phyloP scores from a whole-genome alignment of 2,113 vertebrate genomes.

The Myotis lucifugus region DNA sequence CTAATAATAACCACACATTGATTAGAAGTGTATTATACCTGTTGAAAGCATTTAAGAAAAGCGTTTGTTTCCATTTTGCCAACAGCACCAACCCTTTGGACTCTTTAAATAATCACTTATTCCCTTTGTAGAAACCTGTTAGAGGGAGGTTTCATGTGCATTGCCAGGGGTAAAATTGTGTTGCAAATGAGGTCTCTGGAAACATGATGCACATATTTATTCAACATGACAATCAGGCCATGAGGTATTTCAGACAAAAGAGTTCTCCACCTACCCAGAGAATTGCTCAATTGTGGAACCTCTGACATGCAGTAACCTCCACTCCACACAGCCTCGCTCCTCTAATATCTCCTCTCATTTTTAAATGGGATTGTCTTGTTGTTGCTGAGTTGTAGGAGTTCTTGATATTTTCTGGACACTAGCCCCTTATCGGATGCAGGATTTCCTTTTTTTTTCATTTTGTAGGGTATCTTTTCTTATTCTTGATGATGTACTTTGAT shows the following conservation, averaged over 20 bases:
- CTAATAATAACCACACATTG: constrained; percentile 71
- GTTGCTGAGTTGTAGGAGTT: not conserved
- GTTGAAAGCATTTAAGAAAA: constrained; percentile 72
- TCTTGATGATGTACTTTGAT: not conserved
- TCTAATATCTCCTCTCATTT: not conserved
- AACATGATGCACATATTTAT: not conserved
- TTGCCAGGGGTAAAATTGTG: not conserved
- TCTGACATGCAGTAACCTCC: not conserved
- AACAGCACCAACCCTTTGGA: not conserved
- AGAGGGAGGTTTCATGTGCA: not conserved
- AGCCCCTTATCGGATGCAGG: not conserved
- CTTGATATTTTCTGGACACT: not conserved
- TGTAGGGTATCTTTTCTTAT: not conserved
- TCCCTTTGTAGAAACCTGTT: not conserved
- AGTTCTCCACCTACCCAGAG: not conserved
- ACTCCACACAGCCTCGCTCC: too few relatives aligned
- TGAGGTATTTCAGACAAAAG: not conserved
- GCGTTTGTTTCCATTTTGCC: constrained; percentile 51
- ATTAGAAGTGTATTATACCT: constrained; percentile 66
- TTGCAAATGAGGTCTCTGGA: not conserved
- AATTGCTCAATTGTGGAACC: not conserved
- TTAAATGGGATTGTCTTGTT: not conserved
- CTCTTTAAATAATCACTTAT: not conserved
- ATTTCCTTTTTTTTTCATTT: not conserved
- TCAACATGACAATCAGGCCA: not conserved